Evolutionary conservation across 2,113 vertebrate species (phyloP), one percentile per base, ranked within the genome.

Genomic region (Hymenochirus boettgeri): DNA sequence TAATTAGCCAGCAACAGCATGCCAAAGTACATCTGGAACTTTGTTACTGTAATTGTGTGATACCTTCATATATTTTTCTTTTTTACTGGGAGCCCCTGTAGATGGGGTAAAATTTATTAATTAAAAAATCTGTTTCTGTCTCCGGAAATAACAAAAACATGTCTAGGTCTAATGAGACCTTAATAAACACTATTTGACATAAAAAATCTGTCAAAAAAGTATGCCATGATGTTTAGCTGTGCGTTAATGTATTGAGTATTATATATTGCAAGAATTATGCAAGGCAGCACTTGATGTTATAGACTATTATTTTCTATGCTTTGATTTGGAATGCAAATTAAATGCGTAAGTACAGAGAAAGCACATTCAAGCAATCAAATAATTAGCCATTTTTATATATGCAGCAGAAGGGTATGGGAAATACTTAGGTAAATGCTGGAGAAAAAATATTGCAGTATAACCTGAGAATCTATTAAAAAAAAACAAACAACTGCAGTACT

Each of bases 351-450:
- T 58, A 77, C 57, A 58, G 65, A 56, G 74, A 66, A 61, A 21
- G 69, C 56, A 75, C 70, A 74, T 79, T 78, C 77, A 57, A 62
- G 71, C 71, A 77, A 70, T 79, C 74, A 79, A 75, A 62, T 77
- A 69, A 75, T 80, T 80, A 81, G 7, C 73, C 71, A 77, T 69
- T 73, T n/a, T n/a, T 60, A 58, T 50, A 46, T 65, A 62, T 35
- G 51, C 50, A 57, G 23, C 55, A 57, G 17, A 29, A 25, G 31
- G 26, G 23, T 46, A 24, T 13, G 15, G 24, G 18, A 13, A 33
- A 22, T 15, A 50, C 64, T 69, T 60, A 71, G 54, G 71, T 50
- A 71, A 37, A 39, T 65, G 18, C 56, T 47, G 3, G 21, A 62
- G 60, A 73, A 62, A 39, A 63, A 72, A 76, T 66, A 45, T 50